Percentiles rank a stretch among this genome's conserved stretches.
Evolutionary conservation across 2,113 vertebrate genomes (phyloP).

Genomic region (Pterocles burchelli): DNA sequence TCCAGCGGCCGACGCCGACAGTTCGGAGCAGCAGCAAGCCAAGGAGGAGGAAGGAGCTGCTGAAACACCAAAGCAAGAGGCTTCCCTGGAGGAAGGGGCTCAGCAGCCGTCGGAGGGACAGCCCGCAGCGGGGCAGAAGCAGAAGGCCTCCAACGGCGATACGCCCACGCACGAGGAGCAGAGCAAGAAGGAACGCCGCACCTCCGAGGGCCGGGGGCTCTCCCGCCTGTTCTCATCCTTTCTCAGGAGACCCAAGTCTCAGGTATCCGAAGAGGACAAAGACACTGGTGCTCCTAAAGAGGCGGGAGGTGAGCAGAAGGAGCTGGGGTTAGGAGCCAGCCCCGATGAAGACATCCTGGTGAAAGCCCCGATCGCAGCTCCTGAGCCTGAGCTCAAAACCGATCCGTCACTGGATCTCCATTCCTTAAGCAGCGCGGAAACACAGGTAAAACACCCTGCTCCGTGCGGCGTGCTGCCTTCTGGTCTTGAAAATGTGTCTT

Average conservation of each 20-base stretch:
- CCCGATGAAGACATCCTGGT: constrained; percentile 77
- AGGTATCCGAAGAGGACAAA: constrained; percentile 83
- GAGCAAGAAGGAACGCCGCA: constrained; percentile 76
- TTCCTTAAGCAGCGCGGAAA: constrained; percentile 93
- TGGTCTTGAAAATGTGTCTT: background rate
- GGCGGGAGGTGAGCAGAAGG: constrained; percentile 66
- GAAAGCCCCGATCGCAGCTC: constrained; percentile 96
- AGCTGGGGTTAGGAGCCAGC: constrained; percentile 62
- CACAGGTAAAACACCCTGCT: constrained; percentile 80
- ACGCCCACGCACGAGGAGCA: constrained; percentile 78
- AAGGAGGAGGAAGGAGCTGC: constrained; percentile 75
- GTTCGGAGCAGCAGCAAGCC: constrained; percentile 66
- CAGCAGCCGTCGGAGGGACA: constrained; percentile 25
- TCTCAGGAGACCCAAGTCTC: constrained; percentile 90
- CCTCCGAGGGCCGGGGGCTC: constrained; percentile 84
- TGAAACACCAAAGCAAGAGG: constrained; percentile 63
- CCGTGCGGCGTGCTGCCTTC: accelerated
- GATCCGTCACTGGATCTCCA: constrained; percentile 90
- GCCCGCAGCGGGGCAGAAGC: constrained; percentile 53
- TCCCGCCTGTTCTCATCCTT: constrained; percentile 93
- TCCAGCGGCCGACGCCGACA: constrained; percentile 72
- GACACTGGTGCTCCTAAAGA: constrained; percentile 70
- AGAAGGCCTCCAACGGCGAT: constrained; percentile 70
- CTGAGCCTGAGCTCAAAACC: constrained; percentile 92
- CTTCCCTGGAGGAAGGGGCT: constrained; percentile 41